Evolutionary conservation across 2,113 vertebrate species (phyloP).

Genomic region (Leptobrachium ailaonicum): DNA sequence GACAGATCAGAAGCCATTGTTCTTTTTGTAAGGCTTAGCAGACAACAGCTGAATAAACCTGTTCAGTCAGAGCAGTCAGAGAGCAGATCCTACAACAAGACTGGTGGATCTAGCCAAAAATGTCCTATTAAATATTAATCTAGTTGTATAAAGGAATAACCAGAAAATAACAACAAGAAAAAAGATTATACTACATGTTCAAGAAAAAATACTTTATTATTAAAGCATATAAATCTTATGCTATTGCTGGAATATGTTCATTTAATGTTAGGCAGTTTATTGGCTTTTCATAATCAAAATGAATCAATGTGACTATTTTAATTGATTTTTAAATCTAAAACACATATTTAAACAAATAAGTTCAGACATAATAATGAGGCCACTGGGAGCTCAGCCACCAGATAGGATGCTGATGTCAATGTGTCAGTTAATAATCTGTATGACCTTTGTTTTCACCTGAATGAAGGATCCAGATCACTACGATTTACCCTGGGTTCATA

Average conservation of each 20-base stretch:
- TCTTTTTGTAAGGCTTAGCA: slow-evolving; percentile 87
- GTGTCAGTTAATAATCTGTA: background rate
- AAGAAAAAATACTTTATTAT: background rate
- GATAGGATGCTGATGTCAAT: background rate
- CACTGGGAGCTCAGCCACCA: background rate
- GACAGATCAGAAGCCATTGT: slow-evolving; percentile 94
- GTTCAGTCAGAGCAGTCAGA: slow-evolving; percentile 85
- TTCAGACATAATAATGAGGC: background rate
- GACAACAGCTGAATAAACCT: slow-evolving; percentile 96
- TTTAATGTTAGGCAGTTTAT: no score
- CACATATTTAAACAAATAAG: background rate
- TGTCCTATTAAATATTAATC: background rate
- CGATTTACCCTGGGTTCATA: background rate
- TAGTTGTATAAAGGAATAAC: background rate
- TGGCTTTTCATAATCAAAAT: no score
- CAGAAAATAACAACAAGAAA: background rate
- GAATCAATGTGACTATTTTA: no score
- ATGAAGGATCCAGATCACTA: background rate
- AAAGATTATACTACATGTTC: background rate
- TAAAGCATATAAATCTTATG: background rate
- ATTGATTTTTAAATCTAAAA: background rate
- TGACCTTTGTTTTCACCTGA: background rate
- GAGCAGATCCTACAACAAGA: slow-evolving; percentile 65
- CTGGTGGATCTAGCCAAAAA: slow-evolving; percentile 56
- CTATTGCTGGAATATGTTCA: no score